Percentiles rank a stretch among this genome's conserved stretches.
Evolutionary conservation across 2,797 vertebrate species (phyloP).

Genomic region (Micromesistius poutassou): DNA sequence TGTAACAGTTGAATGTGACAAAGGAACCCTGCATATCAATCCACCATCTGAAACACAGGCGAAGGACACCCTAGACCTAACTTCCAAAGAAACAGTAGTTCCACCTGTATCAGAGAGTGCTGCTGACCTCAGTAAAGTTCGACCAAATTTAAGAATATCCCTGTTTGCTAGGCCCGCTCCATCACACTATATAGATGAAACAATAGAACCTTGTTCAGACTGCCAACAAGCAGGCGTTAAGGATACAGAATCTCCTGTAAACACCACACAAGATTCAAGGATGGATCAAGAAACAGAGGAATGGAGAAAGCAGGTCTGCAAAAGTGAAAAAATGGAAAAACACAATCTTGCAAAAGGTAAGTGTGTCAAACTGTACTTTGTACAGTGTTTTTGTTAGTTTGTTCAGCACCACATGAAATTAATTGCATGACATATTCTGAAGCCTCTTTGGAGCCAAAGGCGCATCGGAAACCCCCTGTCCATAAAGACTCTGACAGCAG

Average conservation of each 20-base stretch:
- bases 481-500: constrained; percentile 72
- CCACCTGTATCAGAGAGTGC: constrained; percentile 42
- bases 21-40: constrained; percentile 59
- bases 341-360: constrained; percentile 67
- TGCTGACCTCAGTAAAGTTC: constrained; percentile 37
- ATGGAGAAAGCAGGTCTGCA: constrained; percentile 37
- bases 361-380: constrained; percentile 24
- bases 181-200: constrained; percentile 5
- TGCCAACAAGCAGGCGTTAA: constrained; percentile 18
- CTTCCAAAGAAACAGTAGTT: constrained; percentile 37
- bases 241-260: constrained; percentile 31
- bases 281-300: constrained; percentile 39
- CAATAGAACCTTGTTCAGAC: neutral
- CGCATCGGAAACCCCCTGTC: constrained; percentile 62
- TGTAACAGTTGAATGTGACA: constrained; percentile 55
- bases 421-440: constrained; percentile 7
- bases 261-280: neutral
- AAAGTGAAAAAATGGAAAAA: constrained; percentile 47
- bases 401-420: neutral
- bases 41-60: constrained; percentile 28
- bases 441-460: constrained; percentile 64
- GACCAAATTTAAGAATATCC: constrained; percentile 2
- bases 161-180: constrained; percentile 21
- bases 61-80: constrained; percentile 26
- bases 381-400: neutral